Base-by-base conservation (phyloP, 1,140 invertebrate genomes). In the Trichoplusia ni region DNA sequence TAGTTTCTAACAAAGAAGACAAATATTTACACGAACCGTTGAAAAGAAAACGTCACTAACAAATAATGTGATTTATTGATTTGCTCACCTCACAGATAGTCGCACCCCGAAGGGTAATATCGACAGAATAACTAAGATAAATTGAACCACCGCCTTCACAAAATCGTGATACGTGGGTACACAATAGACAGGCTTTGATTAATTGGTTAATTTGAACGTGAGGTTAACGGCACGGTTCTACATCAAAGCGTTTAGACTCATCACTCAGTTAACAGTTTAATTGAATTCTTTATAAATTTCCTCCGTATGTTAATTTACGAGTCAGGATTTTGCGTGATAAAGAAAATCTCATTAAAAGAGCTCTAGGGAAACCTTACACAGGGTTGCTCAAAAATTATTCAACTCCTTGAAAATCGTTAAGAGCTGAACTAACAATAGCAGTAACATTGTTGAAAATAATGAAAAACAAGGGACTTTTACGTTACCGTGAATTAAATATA, bases 51-150 rank as follows among this genome's bases (percentile, higher is more conserved):
- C 68, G 79, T 64, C 72, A 69, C 69, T 65, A 69, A 70, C 68
- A 79, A 76, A 62, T 44, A 61, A 69, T 47, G 73, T 79, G 81
- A 84, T 86, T 82, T 86, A 82, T 86, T 80, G 70, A 71, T 60
- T 46, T 64, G 51, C 49, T 69, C 46, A 61, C 64, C 61, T 73
- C 51, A 18, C 37, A 65, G 61, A 53, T 46, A 64, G 51, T 49
- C 64, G 40, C 64, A 62, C 69, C 69, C 40, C 27, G 7, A 11
- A 61, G 59, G 58, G 68, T 62, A 71, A 56, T 62, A 66, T 66
- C 56, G 21, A 42, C 64, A 49, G 46, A 29, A 65, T 64, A 64
- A 49, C 62, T 47, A 75, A 61, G 27, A 67, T 69, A 67, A 59
- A 64, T 46, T 42, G 60, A 56, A 27, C 65, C 18, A 21, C 63